A percentile compares a stretch with the other conserved stretches of the same genome.
Evolutionary conservation across 1,140 invertebrate genomes (phyloP).

Genomic region (Brachionus koreanus): DNA sequence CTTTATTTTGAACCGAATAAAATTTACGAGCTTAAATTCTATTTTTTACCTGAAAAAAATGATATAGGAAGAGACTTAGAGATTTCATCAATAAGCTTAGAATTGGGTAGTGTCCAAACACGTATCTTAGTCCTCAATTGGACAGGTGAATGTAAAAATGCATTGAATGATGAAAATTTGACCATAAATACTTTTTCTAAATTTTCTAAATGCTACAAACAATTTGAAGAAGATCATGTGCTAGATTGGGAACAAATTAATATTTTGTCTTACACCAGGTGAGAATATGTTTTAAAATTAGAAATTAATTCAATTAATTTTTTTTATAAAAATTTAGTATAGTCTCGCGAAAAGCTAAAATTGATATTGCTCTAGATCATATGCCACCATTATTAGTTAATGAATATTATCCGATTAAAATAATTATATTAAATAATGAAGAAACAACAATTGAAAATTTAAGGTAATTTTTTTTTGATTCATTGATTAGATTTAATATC

Average conservation of each 20-base stretch:
- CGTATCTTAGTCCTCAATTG: slow-evolving; percentile 62
- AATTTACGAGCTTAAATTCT: slow-evolving; percentile 67
- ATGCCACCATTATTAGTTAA: slow-evolving; percentile 69
- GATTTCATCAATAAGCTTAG: slow-evolving; percentile 61
- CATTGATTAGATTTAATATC: neutral
- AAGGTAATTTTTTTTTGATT: slow-evolving; percentile 46
- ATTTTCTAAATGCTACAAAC: neutral
- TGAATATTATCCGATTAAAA: slow-evolving; percentile 70
- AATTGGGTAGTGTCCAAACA: slow-evolving; percentile 60
- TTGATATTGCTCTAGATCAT: slow-evolving; percentile 65
- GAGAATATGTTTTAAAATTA: too few species aligned
- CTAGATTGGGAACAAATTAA: slow-evolving; percentile 13
- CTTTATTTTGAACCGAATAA: slow-evolving; percentile 65
- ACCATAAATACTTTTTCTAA: slow-evolving; percentile 26
- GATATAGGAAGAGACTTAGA: slow-evolving; percentile 70
- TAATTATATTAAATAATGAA: slow-evolving; percentile 65
- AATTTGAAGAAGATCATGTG: neutral
- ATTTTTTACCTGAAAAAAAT: slow-evolving; percentile 66
- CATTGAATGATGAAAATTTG: neutral
- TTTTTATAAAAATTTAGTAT: too few species aligned
- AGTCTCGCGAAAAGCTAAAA: slow-evolving; percentile 66
- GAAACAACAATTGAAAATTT: slow-evolving; percentile 56
- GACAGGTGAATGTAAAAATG: slow-evolving; percentile 53
- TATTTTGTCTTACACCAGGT: slow-evolving; percentile 8
- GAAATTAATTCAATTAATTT: too few species aligned